phyloP scores from a whole-genome alignment of 2,888 invertebrate genomes.

The Eustalomyia histrio region DNA sequence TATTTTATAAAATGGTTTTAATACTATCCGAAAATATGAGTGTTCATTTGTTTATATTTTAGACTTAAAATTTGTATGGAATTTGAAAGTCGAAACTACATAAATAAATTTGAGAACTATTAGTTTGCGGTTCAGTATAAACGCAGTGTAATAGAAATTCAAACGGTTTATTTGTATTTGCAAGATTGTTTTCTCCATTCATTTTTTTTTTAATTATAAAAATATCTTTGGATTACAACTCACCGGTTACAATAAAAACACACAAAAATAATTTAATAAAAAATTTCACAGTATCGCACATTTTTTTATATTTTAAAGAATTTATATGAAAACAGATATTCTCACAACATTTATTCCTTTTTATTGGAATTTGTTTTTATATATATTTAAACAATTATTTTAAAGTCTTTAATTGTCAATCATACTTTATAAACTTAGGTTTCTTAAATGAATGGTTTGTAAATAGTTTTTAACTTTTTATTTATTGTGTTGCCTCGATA shows the following conservation, averaged over 20 bases:
- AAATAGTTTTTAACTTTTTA: neutral
- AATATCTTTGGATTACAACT: neutral
- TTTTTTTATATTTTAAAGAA: conserved; percentile 2
- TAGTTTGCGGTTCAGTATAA: too few species aligned
- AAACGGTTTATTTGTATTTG: too few species aligned
- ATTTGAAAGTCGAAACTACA: too few species aligned
- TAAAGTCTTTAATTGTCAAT: conserved; percentile 27
- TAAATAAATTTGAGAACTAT: too few species aligned
- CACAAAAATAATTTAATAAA: neutral
- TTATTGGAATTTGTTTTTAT: neutral
- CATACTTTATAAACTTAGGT: conserved; percentile 2
- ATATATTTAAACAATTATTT: neutral
- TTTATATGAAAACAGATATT: neutral
- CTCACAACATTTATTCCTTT: neutral
- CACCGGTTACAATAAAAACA: neutral
- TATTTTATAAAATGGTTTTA: too few species aligned
- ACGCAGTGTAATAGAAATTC: too few species aligned
- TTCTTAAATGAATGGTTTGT: neutral
- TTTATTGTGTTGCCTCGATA: neutral
- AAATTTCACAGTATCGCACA: neutral
- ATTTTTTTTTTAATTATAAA: too few species aligned
- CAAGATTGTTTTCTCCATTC: too few species aligned
- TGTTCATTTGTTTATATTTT: too few species aligned
- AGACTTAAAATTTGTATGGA: too few species aligned
- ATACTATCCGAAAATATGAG: too few species aligned